Base-by-base conservation (phyloP, 1,140 invertebrate genomes). In the Drosophila bocki region DNA sequence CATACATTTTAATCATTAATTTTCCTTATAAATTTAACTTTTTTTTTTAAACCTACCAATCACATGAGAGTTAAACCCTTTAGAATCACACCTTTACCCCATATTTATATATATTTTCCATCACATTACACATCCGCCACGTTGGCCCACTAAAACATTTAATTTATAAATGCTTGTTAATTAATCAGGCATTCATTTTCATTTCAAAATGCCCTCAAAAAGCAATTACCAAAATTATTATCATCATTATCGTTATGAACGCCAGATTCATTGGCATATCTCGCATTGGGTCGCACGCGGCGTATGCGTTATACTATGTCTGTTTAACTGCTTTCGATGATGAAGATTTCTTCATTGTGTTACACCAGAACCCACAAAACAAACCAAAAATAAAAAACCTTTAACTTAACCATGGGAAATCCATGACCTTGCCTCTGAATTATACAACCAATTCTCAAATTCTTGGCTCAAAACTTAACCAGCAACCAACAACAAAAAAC, bases 201-300 rank as follows among this genome's bases (percentile, higher is more conserved):
- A n/a, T n/a, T 6, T 47, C 15, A 35, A n/a, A 32, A n/a, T 77
- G 75, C 57, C 64, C 51, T 78, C 45, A 70, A 62, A 76, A 44
- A 37, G 33, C 47, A 42, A 61, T 69, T 77, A 76, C 63, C 70
- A 74, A 74, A 56, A 76, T 76, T 75, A 77, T 77, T 54, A 77
- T 67, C 56, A 69, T 77, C 47, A 77, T 77, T 76, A 58, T 76
- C 33, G 22, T 77, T 22, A 75, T 56, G 53, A 56, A 56, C 13
- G 35, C 53, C 1, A 17, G 50, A 50, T 42, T 59, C 19, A 51
- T 42, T 47, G 37, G 35, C 54, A 64, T 42, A 19, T 41, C 60
- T 47, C 41, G 13, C 15, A 26, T 41, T 47, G 57, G 48, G 61
- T 45, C 35, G 32, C 53, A 78, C 62, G 51, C 48, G 44, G 58